Percentiles rank a stretch among this genome's conserved stretches.
Evolutionary conservation across 2,113 vertebrate genomes (phyloP).

Genomic region (Oceanodroma tethys): DNA sequence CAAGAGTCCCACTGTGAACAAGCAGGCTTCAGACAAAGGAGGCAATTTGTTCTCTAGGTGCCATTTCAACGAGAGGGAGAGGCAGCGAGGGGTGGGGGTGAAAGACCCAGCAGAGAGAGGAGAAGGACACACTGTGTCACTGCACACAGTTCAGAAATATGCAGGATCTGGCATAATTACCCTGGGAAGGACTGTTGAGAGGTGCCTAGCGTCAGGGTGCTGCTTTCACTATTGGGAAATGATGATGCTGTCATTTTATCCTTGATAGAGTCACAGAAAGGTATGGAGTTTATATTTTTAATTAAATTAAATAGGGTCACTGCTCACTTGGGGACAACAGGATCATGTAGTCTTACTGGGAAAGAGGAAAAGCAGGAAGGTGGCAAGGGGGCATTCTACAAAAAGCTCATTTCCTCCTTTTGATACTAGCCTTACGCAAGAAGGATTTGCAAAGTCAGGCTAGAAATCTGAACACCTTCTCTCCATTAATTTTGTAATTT

Average conservation of each 20-base stretch:
- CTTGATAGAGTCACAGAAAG: background rate
- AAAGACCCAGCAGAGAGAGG: background rate
- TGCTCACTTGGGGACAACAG: background rate
- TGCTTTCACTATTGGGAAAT: background rate
- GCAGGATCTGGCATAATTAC: background rate
- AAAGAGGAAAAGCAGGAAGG: background rate
- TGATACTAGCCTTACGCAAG: accelerated
- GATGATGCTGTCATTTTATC: background rate
- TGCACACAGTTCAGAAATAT: slow-evolving; percentile 19
- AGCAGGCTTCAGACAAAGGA: slow-evolving; percentile 72
- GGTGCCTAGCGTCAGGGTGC: background rate
- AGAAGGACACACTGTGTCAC: background rate
- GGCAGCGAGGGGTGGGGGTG: background rate
- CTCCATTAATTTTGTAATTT: background rate
- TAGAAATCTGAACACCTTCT: background rate
- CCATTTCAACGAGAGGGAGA: slow-evolving; percentile 41
- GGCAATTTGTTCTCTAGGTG: slow-evolving; percentile 69
- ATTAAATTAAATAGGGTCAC: background rate
- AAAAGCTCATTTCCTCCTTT: background rate
- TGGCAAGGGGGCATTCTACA: background rate
- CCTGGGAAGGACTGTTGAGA: background rate
- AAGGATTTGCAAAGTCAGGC: background rate
- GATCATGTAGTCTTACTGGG: background rate
- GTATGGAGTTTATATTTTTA: background rate
- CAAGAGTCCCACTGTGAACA: slow-evolving; percentile 71